Conservation (phyloP, 2,797 vertebrate species). For the Xiphophorus birchmanni region DNA sequence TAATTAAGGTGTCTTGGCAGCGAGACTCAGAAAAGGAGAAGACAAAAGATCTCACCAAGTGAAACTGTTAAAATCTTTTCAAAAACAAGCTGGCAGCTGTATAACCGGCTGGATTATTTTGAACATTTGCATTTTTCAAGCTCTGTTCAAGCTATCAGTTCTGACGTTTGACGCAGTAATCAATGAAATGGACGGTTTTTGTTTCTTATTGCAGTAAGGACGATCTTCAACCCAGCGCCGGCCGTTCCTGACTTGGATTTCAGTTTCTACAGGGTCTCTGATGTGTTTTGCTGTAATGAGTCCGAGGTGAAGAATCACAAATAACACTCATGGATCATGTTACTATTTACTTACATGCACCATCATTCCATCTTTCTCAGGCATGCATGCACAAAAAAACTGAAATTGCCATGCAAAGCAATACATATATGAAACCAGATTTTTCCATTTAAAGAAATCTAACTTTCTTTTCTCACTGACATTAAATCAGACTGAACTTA, state of each 20-base stretch:
- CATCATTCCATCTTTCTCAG: conserved; percentile 32
- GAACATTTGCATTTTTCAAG: conserved; percentile 13
- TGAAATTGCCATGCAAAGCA: not conserved
- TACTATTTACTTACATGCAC: conserved; percentile 32
- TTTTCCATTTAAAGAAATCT: not conserved
- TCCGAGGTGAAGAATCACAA: conserved; percentile 87
- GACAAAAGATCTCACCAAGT: conserved; percentile 37
- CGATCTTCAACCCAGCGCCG: conserved; percentile 96
- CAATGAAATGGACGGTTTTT: conserved; percentile 18
- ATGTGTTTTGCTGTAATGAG: conserved; percentile 98
- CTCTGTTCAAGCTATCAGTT: conserved; percentile 18
- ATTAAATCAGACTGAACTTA: not conserved
- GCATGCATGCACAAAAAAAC: not conserved
- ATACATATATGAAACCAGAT: not conserved
- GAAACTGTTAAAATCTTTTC: conserved; percentile 27
- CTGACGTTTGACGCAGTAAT: not conserved
- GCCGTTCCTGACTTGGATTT: conserved; percentile 87
- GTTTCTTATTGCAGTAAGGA: conserved; percentile 86
- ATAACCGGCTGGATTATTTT: conserved; percentile 5
- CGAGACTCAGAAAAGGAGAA: conserved; percentile 42
- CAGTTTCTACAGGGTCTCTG: conserved; percentile 88
- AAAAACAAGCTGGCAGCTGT: conserved; percentile 27
- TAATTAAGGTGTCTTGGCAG: conserved; percentile 63
- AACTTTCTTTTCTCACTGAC: not conserved
- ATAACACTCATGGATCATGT: conserved; percentile 33